A percentile compares a stretch with the other conserved stretches of the same genome.
These are phyloP conservation scores for Aspidapion aeneum DNA, from an alignment of 2,888 invertebrate species.

Conservation along the genomic window DNA sequence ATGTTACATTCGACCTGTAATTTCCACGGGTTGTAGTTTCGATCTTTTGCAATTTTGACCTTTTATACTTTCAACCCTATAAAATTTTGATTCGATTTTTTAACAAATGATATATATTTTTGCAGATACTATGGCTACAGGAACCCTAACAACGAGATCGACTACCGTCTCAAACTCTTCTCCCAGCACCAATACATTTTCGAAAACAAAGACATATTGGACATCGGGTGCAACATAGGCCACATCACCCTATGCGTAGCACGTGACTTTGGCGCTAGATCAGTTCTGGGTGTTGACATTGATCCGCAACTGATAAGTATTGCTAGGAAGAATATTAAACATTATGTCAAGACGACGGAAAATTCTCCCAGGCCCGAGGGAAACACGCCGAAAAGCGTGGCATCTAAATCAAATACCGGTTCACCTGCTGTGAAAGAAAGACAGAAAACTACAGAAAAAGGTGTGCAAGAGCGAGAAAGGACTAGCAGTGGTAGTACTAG, in stretches of 20 bases:
- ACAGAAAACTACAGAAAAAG: neutral
- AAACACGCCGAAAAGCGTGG: conserved; percentile 16
- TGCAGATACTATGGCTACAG: conserved; percentile 91
- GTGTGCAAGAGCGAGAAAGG: neutral
- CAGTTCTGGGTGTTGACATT: conserved; percentile 92
- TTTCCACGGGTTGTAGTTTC: no score
- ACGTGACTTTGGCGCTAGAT: conserved; percentile 77
- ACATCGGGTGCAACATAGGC: conserved; percentile 97
- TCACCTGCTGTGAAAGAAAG: neutral
- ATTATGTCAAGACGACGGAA: conserved; percentile 56
- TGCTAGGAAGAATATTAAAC: conserved; percentile 69
- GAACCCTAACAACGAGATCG: conserved; percentile 76
- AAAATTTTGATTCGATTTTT: no score
- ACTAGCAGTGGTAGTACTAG: conserved; percentile 26
- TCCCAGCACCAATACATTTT: conserved; percentile 78
- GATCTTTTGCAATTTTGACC: no score
- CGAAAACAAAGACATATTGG: conserved; percentile 85
- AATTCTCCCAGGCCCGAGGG: conserved; percentile 31
- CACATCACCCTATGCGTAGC: conserved; percentile 91
- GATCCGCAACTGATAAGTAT: conserved; percentile 79
- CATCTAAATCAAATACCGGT: no score
- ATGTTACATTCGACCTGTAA: no score
- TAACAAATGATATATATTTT: no score
- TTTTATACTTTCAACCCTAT: no score
- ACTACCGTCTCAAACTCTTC: conserved; percentile 80